A percentile compares a stretch with the other conserved stretches of the same genome.
Evolutionary conservation across 2,797 vertebrate genomes (phyloP).

Genomic region (Odontamblyopus rebecca): DNA sequence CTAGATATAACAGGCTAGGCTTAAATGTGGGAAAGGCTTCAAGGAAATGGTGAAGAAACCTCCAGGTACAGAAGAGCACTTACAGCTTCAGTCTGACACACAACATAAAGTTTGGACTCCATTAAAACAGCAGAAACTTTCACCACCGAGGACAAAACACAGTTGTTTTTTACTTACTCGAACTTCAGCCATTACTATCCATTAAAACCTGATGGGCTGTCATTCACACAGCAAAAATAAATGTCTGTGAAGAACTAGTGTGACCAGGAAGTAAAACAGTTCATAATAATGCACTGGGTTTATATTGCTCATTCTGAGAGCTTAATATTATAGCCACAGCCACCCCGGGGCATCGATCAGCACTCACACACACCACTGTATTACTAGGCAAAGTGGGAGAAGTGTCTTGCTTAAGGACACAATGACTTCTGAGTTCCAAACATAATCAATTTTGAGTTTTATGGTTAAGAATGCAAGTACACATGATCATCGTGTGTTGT

Average conservation of each 20-base stretch:
- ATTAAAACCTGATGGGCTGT: conserved; percentile 7
- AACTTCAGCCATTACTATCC: conserved; percentile 10
- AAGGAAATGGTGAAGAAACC: conserved; percentile 1
- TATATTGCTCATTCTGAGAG: too few relatives aligned
- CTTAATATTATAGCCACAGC: too few relatives aligned
- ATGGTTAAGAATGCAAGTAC: too few relatives aligned
- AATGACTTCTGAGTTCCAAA: too few relatives aligned
- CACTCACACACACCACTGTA: too few relatives aligned
- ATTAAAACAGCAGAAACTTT: conserved; percentile 5
- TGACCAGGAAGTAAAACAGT: neutral
- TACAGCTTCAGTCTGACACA: neutral
- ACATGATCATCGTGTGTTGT: too few relatives aligned
- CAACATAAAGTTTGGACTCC: conserved; percentile 6
- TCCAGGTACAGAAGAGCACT: conserved; percentile 6
- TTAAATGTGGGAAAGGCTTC: conserved; percentile 13
- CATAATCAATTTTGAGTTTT: too few relatives aligned
- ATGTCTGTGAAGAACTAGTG: neutral
- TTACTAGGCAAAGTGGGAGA: too few relatives aligned
- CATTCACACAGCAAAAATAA: neutral
- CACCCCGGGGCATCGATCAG: too few relatives aligned
- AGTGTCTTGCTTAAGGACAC: too few relatives aligned
- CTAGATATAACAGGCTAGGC: conserved; percentile 9
- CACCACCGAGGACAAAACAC: conserved; percentile 2
- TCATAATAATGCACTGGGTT: too few relatives aligned
- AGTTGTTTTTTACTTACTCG: neutral